Evolutionary conservation across 2,797 vertebrate species (phyloP), one percentile per base, ranked within the genome.

Genomic region (Spinus pinus): DNA sequence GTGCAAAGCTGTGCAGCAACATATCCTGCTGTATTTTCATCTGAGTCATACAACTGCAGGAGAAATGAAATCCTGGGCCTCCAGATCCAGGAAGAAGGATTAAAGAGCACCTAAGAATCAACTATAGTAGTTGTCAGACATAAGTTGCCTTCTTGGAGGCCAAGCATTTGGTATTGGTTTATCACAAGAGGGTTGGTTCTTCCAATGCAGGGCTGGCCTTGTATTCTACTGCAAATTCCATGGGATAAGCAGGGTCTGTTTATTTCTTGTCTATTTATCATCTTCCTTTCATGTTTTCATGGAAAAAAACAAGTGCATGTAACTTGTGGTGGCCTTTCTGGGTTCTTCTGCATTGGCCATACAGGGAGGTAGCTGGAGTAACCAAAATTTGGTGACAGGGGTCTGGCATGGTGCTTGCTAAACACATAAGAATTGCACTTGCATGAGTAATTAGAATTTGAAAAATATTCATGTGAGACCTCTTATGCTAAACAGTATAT

Each of bases 301-400:
- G 18, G 54, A 75, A 39, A 57, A 71, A 70, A 37, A 21, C 15
- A 57, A 67, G 17, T 1, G 0, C 10, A 2, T 3, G 0, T 53
- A 46, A 27, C 9, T 64, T 66, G 9, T 18, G 10, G 30, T 42
- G 42, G 6, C 11, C n/a, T 67, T 65, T 42, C 27, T 72, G 25
- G 2, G 10, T 39, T 84, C 37, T 44, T 78, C 10, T 79, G 71
- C 3, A 0, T 21, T 86, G 30, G 16, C 30, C 9, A 7, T 20
- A 24, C 8, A 39, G 19, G 23, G 35, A 39, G 37, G 6, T 49
- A 25, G 15, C 6, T 54, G 28, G 18, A 37, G 14, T 7, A 65
- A 31, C 19, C 2, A 6, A n/a, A 67, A 18, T 17, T 44, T 60
- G 25, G 19, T 53, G 51, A 24, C 8, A 24, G 22, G 16, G 10